Conservation (phyloP, 2,113 vertebrate species). For the Lepisosteus oculatus region DNA sequence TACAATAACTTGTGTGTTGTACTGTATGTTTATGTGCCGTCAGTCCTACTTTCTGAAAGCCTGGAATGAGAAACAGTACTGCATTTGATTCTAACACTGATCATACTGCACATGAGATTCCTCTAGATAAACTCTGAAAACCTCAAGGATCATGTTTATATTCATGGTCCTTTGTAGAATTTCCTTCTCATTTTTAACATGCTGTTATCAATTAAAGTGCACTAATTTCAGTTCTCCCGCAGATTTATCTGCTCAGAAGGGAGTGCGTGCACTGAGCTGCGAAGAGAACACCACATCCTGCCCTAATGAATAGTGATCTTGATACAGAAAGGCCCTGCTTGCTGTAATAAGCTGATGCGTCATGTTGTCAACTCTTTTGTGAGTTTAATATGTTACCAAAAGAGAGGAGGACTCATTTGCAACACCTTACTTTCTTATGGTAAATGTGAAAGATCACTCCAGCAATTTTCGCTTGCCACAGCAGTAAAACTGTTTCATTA, state of each 20-base stretch:
- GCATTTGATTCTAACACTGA: too few species aligned
- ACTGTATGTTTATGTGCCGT: too few species aligned
- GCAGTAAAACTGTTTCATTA: background rate
- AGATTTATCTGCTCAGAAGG: background rate
- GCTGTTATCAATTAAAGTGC: too few species aligned
- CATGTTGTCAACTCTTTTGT: background rate
- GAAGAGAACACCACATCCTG: background rate
- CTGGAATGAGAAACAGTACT: too few species aligned
- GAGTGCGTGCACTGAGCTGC: background rate
- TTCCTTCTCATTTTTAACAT: too few species aligned
- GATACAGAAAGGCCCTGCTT: background rate
- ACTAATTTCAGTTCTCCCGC: too few species aligned
- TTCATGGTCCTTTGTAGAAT: too few species aligned
- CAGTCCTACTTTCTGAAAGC: too few species aligned
- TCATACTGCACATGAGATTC: too few species aligned
- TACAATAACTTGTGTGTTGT: too few species aligned
- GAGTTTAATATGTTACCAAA: background rate
- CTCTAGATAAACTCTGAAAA: too few species aligned
- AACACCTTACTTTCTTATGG: constrained; percentile 13
- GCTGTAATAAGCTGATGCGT: background rate
- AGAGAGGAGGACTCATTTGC: background rate
- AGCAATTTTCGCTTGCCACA: background rate
- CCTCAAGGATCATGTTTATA: too few species aligned
- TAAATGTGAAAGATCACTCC: background rate
- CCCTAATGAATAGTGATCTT: background rate